Evolutionary conservation across 2,113 vertebrate genomes (phyloP).

Genomic region (Peromyscus polionotus): DNA sequence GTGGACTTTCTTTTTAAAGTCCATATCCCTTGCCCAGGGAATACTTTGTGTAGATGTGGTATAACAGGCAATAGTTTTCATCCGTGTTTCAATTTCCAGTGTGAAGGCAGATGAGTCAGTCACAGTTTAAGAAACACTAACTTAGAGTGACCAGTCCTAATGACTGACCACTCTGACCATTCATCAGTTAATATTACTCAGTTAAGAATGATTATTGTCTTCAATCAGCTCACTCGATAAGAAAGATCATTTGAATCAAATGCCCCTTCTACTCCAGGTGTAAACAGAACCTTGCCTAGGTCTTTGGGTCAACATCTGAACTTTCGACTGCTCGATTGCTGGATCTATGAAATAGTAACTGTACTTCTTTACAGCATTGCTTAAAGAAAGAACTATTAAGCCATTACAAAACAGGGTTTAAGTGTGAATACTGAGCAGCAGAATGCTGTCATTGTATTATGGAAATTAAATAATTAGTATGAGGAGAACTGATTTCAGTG

Average conservation of each 20-base stretch:
- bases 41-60: neutral
- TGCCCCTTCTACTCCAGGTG: slow-evolving; percentile 2
- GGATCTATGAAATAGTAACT: slow-evolving; percentile 54
- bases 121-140: slow-evolving; percentile 21
- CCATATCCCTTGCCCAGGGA: neutral
- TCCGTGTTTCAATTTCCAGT: neutral
- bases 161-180: slow-evolving; percentile 14
- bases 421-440: slow-evolving; percentile 70
- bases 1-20: neutral
- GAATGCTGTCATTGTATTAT: slow-evolving; percentile 76
- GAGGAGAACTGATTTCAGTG: slow-evolving; percentile 77
- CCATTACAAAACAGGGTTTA: slow-evolving; percentile 74
- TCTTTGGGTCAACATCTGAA: slow-evolving; percentile 51
- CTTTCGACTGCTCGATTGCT: slow-evolving; percentile 28
- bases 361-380: slow-evolving; percentile 56
- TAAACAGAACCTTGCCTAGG: slow-evolving; percentile 2
- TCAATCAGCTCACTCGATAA: neutral
- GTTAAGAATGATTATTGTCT: slow-evolving; percentile 49
- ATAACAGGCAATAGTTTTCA: neutral
- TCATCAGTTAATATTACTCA: neutral
- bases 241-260: slow-evolving; percentile 6
- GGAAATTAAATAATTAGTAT: slow-evolving; percentile 83
- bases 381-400: slow-evolving; percentile 78
- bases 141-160: neutral
- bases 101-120: neutral